Percentiles rank a stretch among this genome's conserved stretches.
These are phyloP conservation scores for Galemys pyrenaicus DNA, from an alignment of 2,113 vertebrate species.

Conservation along the genomic window DNA sequence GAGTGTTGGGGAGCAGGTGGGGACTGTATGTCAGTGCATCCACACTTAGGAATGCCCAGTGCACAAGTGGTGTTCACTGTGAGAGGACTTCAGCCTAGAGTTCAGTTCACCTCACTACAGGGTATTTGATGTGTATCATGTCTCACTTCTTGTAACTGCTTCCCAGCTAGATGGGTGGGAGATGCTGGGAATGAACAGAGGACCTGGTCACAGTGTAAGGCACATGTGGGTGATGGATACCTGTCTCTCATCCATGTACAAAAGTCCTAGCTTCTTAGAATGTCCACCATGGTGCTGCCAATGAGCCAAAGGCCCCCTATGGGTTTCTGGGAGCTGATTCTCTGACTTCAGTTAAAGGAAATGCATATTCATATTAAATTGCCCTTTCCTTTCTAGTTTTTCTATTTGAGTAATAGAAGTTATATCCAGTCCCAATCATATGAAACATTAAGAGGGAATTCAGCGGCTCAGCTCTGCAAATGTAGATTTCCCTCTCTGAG, in stretches of 20 bases:
- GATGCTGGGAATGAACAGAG: background rate
- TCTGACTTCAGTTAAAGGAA: background rate
- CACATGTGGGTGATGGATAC: background rate
- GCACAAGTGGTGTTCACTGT: background rate
- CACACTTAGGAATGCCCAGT: background rate
- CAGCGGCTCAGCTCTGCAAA: background rate
- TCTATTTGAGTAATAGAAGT: background rate
- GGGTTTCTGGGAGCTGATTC: background rate
- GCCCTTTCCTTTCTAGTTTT: background rate
- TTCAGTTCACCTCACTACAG: background rate
- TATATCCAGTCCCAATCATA: background rate
- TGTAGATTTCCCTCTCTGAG: background rate
- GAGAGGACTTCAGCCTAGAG: background rate
- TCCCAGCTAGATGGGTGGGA: background rate
- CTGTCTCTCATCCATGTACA: background rate
- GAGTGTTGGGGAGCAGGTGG: background rate
- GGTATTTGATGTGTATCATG: background rate
- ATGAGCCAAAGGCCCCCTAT: background rate
- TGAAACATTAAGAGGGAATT: background rate
- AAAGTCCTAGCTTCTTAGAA: background rate
- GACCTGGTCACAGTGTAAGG: background rate
- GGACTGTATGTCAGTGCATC: background rate
- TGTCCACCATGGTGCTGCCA: background rate
- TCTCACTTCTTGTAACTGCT: background rate
- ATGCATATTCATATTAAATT: background rate